phyloP scores from a whole-genome alignment of 2,888 invertebrate genomes.

The Crepidodera aurea region DNA sequence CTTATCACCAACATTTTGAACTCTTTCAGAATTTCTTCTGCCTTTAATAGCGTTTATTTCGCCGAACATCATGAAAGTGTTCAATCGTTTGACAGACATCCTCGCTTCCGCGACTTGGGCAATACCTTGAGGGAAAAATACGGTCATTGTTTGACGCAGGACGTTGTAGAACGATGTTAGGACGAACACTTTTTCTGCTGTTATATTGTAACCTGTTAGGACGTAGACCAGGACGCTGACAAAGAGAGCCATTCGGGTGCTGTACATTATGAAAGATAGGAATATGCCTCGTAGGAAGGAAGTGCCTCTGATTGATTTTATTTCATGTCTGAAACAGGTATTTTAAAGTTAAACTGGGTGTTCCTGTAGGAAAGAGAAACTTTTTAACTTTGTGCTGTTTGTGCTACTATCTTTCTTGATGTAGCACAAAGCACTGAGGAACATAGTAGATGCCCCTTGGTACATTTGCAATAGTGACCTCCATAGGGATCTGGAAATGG shows the following conservation, averaged over 20 bases:
- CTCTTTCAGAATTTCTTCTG: constrained; percentile 33
- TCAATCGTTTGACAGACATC: constrained; percentile 78
- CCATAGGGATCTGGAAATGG: too few species aligned
- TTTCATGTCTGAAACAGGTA: constrained; percentile 61
- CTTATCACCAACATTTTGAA: constrained; percentile 8
- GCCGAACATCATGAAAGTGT: constrained; percentile 67
- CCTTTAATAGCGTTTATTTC: constrained; percentile 58
- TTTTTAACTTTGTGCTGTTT: too few species aligned
- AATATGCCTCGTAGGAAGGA: constrained; percentile 67
- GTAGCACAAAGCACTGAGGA: too few species aligned
- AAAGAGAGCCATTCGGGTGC: constrained; percentile 75
- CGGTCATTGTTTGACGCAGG: constrained; percentile 75
- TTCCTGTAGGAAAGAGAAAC: too few species aligned
- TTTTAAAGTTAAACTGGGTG: too few species aligned
- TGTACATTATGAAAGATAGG: constrained; percentile 72
- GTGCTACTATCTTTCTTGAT: too few species aligned
- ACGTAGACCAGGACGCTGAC: constrained; percentile 72
- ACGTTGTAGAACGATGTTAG: constrained; percentile 78
- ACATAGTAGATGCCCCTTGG: too few species aligned
- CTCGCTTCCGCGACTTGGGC: constrained; percentile 69
- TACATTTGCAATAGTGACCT: too few species aligned
- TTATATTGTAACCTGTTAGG: constrained; percentile 68
- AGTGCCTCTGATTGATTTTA: constrained; percentile 59
- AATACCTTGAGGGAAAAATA: constrained; percentile 76
- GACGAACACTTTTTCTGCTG: constrained; percentile 77